Conservation (phyloP, 2,888 invertebrate species). For the Caenorhabditis sp. region DNA sequence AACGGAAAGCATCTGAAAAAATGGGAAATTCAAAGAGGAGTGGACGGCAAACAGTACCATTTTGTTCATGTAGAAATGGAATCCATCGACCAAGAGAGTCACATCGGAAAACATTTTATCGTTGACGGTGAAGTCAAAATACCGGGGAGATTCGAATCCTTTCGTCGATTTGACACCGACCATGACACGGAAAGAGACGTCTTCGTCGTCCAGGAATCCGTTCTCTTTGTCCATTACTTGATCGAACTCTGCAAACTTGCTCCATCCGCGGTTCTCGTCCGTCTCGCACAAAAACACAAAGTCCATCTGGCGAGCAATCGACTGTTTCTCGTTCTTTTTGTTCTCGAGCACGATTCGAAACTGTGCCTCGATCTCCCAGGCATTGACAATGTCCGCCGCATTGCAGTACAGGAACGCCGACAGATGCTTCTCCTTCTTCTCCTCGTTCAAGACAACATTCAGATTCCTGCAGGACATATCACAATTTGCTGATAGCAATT, state of each 20-base stretch:
- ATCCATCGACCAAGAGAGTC: neutral
- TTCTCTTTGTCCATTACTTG: neutral
- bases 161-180: conserved; percentile 24
- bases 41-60: neutral
- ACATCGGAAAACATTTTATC: conserved; percentile 18
- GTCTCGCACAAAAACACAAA: conserved; percentile 28
- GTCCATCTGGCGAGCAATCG: conserved; percentile 46
- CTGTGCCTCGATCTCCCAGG: conserved; percentile 21
- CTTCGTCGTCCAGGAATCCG: conserved; percentile 21
- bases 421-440: conserved; percentile 12
- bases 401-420: conserved; percentile 39
- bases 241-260: conserved; percentile 10
- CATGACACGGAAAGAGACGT: conserved; percentile 30
- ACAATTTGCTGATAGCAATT: neutral
- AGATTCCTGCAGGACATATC: conserved; percentile 11
- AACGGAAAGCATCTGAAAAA: conserved; percentile 24
- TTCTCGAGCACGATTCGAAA: conserved; percentile 45
- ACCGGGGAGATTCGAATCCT: conserved; percentile 38
- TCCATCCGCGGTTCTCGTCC: conserved; percentile 43
- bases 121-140: conserved; percentile 26
- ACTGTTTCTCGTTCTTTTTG: conserved; percentile 9
- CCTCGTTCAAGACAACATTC: conserved; percentile 17
- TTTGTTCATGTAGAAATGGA: conserved; percentile 25
- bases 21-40: too few species aligned
- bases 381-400: conserved; percentile 21